Base-by-base conservation (phyloP, 2,113 vertebrate species). In the Rhodinocichla rosea region DNA sequence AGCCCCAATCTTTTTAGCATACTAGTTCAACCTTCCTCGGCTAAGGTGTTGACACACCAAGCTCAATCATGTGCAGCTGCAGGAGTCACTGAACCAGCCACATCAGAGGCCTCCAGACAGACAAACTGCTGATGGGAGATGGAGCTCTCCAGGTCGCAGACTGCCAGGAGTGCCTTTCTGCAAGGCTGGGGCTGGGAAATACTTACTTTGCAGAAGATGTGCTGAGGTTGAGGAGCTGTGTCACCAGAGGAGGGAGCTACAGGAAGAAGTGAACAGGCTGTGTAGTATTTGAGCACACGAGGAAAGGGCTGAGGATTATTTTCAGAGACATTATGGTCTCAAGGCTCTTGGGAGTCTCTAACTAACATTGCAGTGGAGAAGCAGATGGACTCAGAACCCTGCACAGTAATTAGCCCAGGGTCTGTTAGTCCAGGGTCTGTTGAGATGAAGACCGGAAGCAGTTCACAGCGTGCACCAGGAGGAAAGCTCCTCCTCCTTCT, bases 241-340 rank as follows among this genome's bases (percentile, higher is more conserved):
- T 70, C 33, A 24, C 28, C 64, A 87, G 27, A 59, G 13, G 15
- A 44, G 6, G 19, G 23, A 39, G 33, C 10, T 78, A 37, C 19
- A 45, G 47, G 28, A 62, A 45, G 45, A 52, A 60, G 39, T 45
- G 22, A 62, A 28, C 15, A 24, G 16, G 28, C 39, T 53, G 7
- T 9, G 39, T 4, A 45, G 22, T 15, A 22, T 52, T 59, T 19
- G 12, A 69, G 47, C 15, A 20, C 59, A 62, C 0, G 0, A 53
- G 33, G 11, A 33, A 33, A 27, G 3, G 22, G 39, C 7, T 60
- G 55, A 45, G 10, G 23, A 45, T 52, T 32, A 17, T 69, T 87
- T 78, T 53, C 64, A 78, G 33, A 87, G 45, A 28, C 23, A 6
- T 6, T 60, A 52, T 7, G 33, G 28, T 16, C 39, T 53, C 39